Percentiles rank a stretch among this genome's conserved stretches.
phyloP scores from a whole-genome alignment of 2,888 invertebrate species.

The Heliconius ismenius region DNA sequence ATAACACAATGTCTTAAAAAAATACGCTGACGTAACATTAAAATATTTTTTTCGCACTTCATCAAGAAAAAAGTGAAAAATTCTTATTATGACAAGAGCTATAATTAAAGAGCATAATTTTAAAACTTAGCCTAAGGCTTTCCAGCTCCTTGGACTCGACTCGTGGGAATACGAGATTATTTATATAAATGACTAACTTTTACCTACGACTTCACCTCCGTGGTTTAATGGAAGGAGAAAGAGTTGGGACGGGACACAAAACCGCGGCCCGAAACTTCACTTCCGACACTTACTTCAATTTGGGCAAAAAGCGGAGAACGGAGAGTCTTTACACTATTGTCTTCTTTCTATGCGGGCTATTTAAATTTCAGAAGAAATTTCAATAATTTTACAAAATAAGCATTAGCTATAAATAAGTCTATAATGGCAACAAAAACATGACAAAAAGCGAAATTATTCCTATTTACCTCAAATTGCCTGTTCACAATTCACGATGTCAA shows the following conservation, averaged over 20 bases:
- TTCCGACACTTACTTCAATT: too few species aligned
- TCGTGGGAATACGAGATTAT: neutral
- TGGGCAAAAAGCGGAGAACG: too few species aligned
- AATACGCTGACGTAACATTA: neutral
- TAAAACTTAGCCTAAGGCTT: neutral
- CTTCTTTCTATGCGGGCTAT: too few species aligned
- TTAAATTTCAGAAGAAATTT: neutral
- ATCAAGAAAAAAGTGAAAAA: neutral
- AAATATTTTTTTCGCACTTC: neutral
- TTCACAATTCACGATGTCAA: conserved; percentile 3
- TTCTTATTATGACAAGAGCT: neutral
- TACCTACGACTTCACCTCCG: too few species aligned
- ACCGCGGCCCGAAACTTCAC: too few species aligned
- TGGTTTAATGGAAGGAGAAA: too few species aligned
- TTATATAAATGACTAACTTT: neutral
- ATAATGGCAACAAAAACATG: neutral
- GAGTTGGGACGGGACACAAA: too few species aligned
- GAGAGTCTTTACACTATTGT: too few species aligned
- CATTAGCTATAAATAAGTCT: neutral
- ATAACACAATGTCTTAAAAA: neutral
- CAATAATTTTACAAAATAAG: neutral
- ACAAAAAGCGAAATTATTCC: conserved; percentile 8
- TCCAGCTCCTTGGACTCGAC: neutral
- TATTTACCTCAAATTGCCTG: conserved; percentile 6
- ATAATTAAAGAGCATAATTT: conserved; percentile 5